These are phyloP conservation scores for Hemaris fuciformis DNA, from an alignment of 2,888 invertebrate species.

Conservation along the genomic window DNA sequence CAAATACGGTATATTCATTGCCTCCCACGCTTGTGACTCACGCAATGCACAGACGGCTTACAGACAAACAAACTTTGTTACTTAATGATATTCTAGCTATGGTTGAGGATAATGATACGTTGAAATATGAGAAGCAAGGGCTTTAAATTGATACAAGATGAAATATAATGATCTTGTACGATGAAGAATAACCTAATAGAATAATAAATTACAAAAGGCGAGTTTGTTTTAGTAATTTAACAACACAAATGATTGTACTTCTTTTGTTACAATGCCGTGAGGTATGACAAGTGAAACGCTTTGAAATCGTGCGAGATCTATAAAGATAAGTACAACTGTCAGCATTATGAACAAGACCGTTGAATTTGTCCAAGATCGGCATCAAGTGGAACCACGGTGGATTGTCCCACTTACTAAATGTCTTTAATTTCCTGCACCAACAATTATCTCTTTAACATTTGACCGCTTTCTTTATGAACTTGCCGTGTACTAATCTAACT, in stretches of 20 bases:
- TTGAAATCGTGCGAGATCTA: slow-evolving; percentile 39
- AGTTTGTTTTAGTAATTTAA: not conserved
- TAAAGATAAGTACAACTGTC: slow-evolving; percentile 30
- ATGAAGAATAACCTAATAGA: not conserved
- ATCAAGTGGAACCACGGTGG: slow-evolving; percentile 36
- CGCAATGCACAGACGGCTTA: slow-evolving; percentile 53
- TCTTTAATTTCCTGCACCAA: slow-evolving; percentile 77
- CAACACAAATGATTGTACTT: not conserved
- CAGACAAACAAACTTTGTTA: slow-evolving; percentile 59
- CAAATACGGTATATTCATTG: slow-evolving; percentile 22
- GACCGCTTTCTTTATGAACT: slow-evolving; percentile 75
- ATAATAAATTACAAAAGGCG: not conserved
- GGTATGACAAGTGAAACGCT: slow-evolving; percentile 13
- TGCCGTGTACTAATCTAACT: slow-evolving; percentile 60
- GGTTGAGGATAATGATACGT: not conserved
- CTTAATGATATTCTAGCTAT: slow-evolving; percentile 22
- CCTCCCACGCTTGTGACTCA: slow-evolving; percentile 67
- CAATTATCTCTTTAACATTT: slow-evolving; percentile 80
- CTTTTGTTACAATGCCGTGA: not conserved
- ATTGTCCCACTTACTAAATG: slow-evolving; percentile 74
- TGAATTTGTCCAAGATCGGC: slow-evolving; percentile 37
- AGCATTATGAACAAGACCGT: slow-evolving; percentile 26
- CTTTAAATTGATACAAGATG: not conserved
- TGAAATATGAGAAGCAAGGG: not conserved
- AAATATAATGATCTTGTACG: not conserved